Conservation (phyloP, 2,113 vertebrate species). For the Tenebrosternarchus preto region DNA sequence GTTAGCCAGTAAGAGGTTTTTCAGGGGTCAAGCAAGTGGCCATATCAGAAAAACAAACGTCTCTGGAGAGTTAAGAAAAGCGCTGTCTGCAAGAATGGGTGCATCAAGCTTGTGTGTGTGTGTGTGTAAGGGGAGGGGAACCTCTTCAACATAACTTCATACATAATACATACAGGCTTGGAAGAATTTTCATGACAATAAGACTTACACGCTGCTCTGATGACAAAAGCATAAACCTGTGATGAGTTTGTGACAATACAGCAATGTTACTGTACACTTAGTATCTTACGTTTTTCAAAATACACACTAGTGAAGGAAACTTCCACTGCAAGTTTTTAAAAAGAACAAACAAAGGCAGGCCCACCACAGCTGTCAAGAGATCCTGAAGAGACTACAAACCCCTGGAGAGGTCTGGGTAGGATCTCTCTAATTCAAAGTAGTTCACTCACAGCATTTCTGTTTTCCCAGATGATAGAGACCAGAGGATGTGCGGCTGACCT, state of each 20-base stretch:
- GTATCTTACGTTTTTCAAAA: too few relatives aligned
- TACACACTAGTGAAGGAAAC: too few relatives aligned
- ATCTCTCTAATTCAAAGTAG: constrained; percentile 24
- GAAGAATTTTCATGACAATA: constrained; percentile 27
- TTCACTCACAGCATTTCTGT: constrained; percentile 33
- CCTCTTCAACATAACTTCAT: neutral
- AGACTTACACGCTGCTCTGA: constrained; percentile 4
- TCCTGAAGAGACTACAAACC: neutral
- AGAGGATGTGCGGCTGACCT: neutral
- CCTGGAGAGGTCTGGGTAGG: constrained; percentile 22
- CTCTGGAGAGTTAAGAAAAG: constrained; percentile 23
- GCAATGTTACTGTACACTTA: neutral
- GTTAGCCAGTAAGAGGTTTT: constrained; percentile 12
- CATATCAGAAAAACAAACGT: constrained; percentile 16
- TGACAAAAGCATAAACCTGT: constrained; percentile 16
- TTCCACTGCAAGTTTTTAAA: neutral
- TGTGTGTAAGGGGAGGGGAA: neutral
- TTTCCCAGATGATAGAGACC: constrained; percentile 40
- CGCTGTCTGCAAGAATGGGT: neutral
- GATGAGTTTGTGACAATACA: constrained; percentile 20
- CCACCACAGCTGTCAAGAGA: constrained; percentile 30
- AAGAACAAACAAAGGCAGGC: neutral
- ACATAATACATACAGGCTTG: neutral
- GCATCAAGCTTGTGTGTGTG: neutral
- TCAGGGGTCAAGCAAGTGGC: neutral